Conservation (phyloP, 2,113 vertebrate species). For the Nannobrachium achirus region DNA sequence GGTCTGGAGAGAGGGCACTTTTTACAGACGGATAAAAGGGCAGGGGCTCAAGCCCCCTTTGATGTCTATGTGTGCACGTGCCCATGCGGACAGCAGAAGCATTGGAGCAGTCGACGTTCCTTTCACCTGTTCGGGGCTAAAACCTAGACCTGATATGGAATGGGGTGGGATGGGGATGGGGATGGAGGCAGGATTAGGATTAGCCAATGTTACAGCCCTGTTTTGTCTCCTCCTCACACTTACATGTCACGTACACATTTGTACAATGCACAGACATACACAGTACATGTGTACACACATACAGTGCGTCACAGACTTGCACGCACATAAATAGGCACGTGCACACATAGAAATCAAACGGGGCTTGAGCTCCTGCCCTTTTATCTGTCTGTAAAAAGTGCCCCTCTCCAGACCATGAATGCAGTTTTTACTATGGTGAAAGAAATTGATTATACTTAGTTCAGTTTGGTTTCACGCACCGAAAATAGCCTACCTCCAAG, state of each 20-base stretch:
- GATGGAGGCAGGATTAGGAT: slow-evolving; percentile 61
- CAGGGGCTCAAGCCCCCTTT: too few relatives aligned
- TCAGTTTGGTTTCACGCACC: too few relatives aligned
- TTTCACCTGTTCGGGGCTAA: slow-evolving; percentile 39
- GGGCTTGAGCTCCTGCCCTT: too few relatives aligned
- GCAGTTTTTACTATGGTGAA: too few relatives aligned
- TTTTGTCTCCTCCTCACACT: slow-evolving; percentile 14
- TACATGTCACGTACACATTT: slow-evolving; percentile 3
- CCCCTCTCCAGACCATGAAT: too few relatives aligned
- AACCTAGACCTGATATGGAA: slow-evolving; percentile 30
- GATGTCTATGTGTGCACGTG: too few relatives aligned
- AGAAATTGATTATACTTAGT: too few relatives aligned
- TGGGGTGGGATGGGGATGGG: slow-evolving; percentile 29
- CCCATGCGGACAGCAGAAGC: slow-evolving; percentile 17
- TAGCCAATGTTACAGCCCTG: slow-evolving; percentile 21
- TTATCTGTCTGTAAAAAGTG: too few relatives aligned
- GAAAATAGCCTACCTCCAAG: too few relatives aligned
- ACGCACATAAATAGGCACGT: slow-evolving; percentile 7
- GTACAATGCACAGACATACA: neutral
- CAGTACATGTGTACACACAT: neutral
- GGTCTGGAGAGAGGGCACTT: too few relatives aligned
- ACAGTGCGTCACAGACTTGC: neutral
- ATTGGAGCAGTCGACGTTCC: slow-evolving; percentile 25
- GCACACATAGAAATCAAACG: too few relatives aligned
- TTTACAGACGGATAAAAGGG: too few relatives aligned